Conservation (phyloP, 2,888 invertebrate species). For the Odontocerum albicorne region DNA sequence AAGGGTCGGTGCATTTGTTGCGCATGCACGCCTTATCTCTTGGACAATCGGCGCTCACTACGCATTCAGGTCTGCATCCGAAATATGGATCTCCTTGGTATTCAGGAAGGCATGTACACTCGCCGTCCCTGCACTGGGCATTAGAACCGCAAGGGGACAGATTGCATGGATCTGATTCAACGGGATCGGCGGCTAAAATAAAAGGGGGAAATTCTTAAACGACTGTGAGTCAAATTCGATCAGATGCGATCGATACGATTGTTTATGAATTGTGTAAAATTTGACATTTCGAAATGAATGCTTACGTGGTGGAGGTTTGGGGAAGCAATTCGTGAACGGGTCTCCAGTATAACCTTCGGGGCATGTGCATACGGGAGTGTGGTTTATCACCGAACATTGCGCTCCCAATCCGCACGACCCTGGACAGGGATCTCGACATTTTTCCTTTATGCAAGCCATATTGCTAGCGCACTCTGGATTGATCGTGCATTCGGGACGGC, state of each 20-base stretch:
- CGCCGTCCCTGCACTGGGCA: constrained; percentile 67
- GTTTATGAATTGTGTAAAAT: too few relatives aligned
- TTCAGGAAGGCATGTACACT: constrained; percentile 71
- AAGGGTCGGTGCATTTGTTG: constrained; percentile 70
- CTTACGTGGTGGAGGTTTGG: constrained; percentile 41
- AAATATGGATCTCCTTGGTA: constrained; percentile 77
- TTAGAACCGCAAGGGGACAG: constrained; percentile 75
- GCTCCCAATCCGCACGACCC: constrained; percentile 67
- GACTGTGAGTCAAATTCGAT: too few relatives aligned
- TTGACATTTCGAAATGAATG: too few relatives aligned
- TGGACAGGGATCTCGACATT: constrained; percentile 67
- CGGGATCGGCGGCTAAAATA: constrained; percentile 46
- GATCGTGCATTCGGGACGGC: constrained; percentile 66
- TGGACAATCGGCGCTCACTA: constrained; percentile 71
- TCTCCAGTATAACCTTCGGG: constrained; percentile 61
- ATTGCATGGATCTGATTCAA: constrained; percentile 61
- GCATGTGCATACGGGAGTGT: constrained; percentile 66
- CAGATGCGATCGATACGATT: too few relatives aligned
- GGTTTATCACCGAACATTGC: constrained; percentile 61
- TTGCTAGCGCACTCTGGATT: constrained; percentile 69
- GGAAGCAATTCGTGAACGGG: constrained; percentile 57
- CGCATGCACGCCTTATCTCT: constrained; percentile 71
- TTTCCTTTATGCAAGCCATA: constrained; percentile 65
- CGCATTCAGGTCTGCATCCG: constrained; percentile 77
- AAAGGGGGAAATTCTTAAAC: too few relatives aligned